These are phyloP conservation scores for Catostylus mosaicus DNA, from an alignment of 30 jellyfish, hydroid and myxozoan genomes.

Conservation along the genomic window DNA sequence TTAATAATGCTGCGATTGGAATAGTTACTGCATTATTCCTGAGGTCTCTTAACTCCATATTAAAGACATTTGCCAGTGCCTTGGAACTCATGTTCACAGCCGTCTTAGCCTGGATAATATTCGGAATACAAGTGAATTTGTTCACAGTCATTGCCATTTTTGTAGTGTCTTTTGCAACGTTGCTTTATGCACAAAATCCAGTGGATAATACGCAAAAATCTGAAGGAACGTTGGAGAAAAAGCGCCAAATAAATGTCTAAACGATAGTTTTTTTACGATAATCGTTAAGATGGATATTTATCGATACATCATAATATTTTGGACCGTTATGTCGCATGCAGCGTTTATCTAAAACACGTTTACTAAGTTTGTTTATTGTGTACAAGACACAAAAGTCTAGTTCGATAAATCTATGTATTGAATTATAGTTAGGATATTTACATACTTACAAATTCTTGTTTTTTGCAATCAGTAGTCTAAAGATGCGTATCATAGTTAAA, in stretches of 20 bases:
- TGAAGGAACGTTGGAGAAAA: slow-evolving; percentile 10
- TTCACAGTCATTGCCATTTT: slow-evolving; percentile 89
- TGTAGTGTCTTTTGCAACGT: slow-evolving; percentile 85
- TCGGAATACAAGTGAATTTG: slow-evolving; percentile 82
- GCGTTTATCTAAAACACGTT: too few relatives aligned
- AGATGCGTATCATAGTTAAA: too few relatives aligned
- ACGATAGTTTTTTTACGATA: too few relatives aligned
- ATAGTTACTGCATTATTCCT: slow-evolving; percentile 95
- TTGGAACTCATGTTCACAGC: slow-evolving; percentile 97
- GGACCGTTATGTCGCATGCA: too few relatives aligned
- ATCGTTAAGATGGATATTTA: too few relatives aligned
- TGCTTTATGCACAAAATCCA: slow-evolving; percentile 94
- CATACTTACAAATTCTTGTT: too few relatives aligned
- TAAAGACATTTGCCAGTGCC: slow-evolving; percentile 98
- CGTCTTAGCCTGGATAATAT: slow-evolving; percentile 86
- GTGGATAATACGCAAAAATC: slow-evolving; percentile 86
- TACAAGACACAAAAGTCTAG: too few relatives aligned
- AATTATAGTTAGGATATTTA: too few relatives aligned
- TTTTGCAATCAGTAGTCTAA: too few relatives aligned
- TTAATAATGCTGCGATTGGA: slow-evolving; percentile 97
- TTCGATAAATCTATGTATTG: too few relatives aligned
- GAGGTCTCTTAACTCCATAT: slow-evolving; percentile 87
- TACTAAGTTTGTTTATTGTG: too few relatives aligned
- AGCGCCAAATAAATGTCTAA: slow-evolving; percentile 31
- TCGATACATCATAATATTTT: too few relatives aligned